phyloP scores from a whole-genome alignment of 2,113 vertebrate species.

The Argyrosomus japonicus region DNA sequence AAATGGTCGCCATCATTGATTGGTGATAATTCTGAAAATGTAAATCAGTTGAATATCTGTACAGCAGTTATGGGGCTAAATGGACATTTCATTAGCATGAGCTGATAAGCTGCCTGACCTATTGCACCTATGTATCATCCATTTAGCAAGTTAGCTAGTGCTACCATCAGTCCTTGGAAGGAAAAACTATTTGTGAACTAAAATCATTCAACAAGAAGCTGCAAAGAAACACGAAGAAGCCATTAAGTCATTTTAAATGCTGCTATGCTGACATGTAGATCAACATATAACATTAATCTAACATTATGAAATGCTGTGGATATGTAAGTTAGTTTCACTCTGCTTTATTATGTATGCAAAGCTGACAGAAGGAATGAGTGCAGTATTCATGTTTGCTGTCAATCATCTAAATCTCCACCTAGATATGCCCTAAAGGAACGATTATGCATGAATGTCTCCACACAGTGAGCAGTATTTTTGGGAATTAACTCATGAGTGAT shows the following conservation, averaged over 20 bases:
- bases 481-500: too few relatives aligned
- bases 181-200: not conserved
- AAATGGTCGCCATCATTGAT: not conserved
- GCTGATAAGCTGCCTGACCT: not conserved
- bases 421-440: not conserved
- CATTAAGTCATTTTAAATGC: not conserved
- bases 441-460: not conserved
- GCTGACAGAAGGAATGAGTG: not conserved
- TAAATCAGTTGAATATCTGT: not conserved
- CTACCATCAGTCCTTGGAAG: not conserved
- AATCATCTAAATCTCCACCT: not conserved
- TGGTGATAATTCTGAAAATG: not conserved
- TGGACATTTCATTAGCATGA: too few relatives aligned
- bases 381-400: not conserved
- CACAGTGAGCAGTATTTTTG: not conserved
- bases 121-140: not conserved
- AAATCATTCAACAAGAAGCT: too few relatives aligned
- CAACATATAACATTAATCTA: too few relatives aligned
- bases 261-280: not conserved
- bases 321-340: too few relatives aligned
- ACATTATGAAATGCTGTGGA: too few relatives aligned
- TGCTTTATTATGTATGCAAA: too few relatives aligned
- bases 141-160: not conserved
- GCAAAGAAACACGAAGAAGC: not conserved
- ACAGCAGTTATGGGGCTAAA: not conserved